Percentiles rank a stretch among this genome's conserved stretches.
phyloP scores from a whole-genome alignment of 2,797 vertebrate genomes.

The Notolabrus celidotus region DNA sequence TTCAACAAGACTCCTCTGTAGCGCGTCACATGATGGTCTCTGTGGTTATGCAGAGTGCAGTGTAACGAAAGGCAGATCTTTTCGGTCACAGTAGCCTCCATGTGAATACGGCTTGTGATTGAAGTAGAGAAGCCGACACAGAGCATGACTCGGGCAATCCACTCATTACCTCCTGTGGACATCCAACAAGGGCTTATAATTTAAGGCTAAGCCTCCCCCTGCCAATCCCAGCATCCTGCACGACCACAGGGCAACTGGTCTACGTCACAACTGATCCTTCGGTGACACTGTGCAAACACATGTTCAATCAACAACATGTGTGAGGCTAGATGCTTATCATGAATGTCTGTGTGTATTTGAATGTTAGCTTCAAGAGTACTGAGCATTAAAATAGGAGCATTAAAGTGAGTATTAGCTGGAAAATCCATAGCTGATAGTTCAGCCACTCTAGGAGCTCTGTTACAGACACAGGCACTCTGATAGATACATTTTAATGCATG shows the following conservation, averaged over 20 bases:
- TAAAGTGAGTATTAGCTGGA: slow-evolving; percentile 36
- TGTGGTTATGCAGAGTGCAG: slow-evolving; percentile 51
- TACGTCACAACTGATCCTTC: slow-evolving; percentile 51
- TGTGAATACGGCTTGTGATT: slow-evolving; percentile 65
- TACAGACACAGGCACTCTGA: too few species aligned
- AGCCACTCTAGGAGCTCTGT: not conserved
- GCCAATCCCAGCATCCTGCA: slow-evolving; percentile 46
- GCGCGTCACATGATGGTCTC: slow-evolving; percentile 65
- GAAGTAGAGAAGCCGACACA: slow-evolving; percentile 61
- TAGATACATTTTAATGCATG: not conserved
- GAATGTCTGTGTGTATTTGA: slow-evolving; percentile 10
- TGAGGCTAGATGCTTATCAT: slow-evolving; percentile 21
- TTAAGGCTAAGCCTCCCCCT: slow-evolving; percentile 51
- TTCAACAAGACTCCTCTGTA: slow-evolving; percentile 67
- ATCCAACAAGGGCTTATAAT: slow-evolving; percentile 68
- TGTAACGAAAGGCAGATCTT: slow-evolving; percentile 72
- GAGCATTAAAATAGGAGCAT: slow-evolving; percentile 29
- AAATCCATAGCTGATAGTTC: not conserved
- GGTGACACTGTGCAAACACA: slow-evolving; percentile 51
- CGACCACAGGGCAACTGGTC: slow-evolving; percentile 52
- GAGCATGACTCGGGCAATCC: slow-evolving; percentile 70
- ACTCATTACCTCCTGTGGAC: slow-evolving; percentile 71
- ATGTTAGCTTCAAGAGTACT: slow-evolving; percentile 19
- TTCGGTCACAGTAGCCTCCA: slow-evolving; percentile 62
- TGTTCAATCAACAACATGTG: slow-evolving; percentile 52